Evolutionary conservation across 92 coral and sea anemone species (phyloP).

Genomic region (Epizoanthus illoricatus): DNA sequence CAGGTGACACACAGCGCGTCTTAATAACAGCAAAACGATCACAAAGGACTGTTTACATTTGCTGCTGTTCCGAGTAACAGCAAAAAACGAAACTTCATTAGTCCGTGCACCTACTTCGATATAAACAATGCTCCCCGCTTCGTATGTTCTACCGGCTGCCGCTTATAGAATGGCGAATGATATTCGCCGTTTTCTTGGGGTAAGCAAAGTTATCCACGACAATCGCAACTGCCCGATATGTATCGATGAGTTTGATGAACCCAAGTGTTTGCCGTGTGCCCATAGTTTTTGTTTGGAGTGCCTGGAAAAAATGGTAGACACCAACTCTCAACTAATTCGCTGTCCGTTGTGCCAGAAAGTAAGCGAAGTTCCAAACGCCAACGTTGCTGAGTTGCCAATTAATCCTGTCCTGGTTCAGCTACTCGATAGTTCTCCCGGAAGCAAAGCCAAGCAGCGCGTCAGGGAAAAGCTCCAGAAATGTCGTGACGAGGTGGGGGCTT

Average conservation of each 20-base stretch:
- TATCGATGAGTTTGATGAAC: constrained; percentile 33
- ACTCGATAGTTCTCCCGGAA: constrained; percentile 31
- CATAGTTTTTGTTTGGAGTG: constrained; percentile 42
- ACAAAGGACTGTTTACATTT: constrained; percentile 35
- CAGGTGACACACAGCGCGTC: constrained; percentile 26
- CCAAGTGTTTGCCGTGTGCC: constrained; percentile 39
- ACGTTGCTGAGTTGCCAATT: constrained; percentile 20
- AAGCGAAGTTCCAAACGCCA: constrained; percentile 26
- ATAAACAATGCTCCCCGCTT: constrained; percentile 39
- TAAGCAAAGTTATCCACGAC: constrained; percentile 34
- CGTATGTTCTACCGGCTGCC: constrained; percentile 28
- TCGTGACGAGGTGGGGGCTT: constrained; percentile 27
- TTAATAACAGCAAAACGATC: constrained; percentile 27
- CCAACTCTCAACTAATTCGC: constrained; percentile 12
- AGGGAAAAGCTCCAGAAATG: constrained; percentile 24
- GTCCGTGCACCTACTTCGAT: constrained; percentile 4
- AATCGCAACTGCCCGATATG: constrained; percentile 38
- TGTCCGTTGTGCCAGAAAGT: constrained; percentile 36
- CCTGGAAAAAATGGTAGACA: constrained; percentile 25
- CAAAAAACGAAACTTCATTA: not conserved
- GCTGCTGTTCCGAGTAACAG: constrained; percentile 28
- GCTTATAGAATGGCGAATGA: constrained; percentile 37
- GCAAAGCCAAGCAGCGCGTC: constrained; percentile 18
- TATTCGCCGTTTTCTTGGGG: constrained; percentile 39
- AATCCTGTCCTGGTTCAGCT: constrained; percentile 31